Base-by-base conservation (phyloP, 92 coral and sea anemone genomes). In the Heliopora coerulea region DNA sequence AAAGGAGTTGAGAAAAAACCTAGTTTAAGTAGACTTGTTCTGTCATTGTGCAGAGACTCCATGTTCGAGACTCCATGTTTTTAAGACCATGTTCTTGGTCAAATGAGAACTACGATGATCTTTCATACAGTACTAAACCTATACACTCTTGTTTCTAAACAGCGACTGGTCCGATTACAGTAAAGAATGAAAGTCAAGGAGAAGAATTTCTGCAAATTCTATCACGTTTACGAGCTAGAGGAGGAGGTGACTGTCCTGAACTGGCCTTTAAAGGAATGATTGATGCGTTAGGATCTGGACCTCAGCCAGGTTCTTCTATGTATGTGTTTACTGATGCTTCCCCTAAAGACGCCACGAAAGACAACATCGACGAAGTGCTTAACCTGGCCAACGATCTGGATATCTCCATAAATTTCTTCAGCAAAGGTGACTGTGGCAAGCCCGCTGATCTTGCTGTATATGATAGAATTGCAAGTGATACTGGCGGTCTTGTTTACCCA, bases 261-360 rank as follows among this genome's bases (percentile, higher is more conserved):
- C n/a, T 88, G 40, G 84, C 91, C 8, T 88, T 91, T 54, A 83
- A 68, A 52, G 97, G 93, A 56, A 88, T 91, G 78, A 52, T 83
- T 2, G 78, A 78, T 11, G 97, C 93, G 0, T 27, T 91, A 66
- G 59, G 78, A 29, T 21, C 50, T 12, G 75, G 49, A 7, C 93
- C 93, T 35, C 85, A 63, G 26, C 64, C 24, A 27, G 93, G 91
- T 18, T 91, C 97, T 15, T 82, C 89, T 0, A 79, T 91, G 82
- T 88, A 76, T 33, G 97, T 88, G 52, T 91, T 91, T 64, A 91
- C 97, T 12, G 97, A 91, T 62, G 91, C 91, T 23, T 62, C 90
- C 11, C 83, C 97, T 3, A 85, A 88, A 69, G 93, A 91, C 42
- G 65, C 67, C 27, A 62, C 82, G 0, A 11, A 21, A 25, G 83